These are phyloP conservation scores for Hyposoter didymator DNA, from an alignment of 2,888 invertebrate species.

Conservation along the genomic window DNA sequence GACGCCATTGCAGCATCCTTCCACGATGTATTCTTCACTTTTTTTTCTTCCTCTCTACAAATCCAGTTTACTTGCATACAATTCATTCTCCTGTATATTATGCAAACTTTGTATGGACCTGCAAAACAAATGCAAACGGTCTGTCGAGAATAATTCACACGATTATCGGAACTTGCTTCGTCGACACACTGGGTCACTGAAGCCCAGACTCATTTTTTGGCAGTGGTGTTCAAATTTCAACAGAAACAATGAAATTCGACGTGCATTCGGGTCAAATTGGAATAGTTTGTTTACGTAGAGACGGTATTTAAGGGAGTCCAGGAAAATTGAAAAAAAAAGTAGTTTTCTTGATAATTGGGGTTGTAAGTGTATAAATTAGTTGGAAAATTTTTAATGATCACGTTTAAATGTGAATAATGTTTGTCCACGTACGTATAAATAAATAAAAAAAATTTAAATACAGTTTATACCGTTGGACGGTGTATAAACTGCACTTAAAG, in stretches of 20 bases:
- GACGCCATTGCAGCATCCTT: constrained; percentile 18
- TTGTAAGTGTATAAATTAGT: not conserved
- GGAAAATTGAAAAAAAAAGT: not conserved
- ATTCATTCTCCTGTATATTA: not conserved
- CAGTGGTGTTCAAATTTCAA: no score
- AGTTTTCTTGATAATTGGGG: not conserved
- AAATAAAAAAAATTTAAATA: not conserved
- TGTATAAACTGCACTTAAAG: constrained; percentile 78
- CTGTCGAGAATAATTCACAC: no score
- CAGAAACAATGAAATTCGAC: no score
- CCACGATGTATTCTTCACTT: constrained; percentile 6
- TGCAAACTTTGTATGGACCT: not conserved
- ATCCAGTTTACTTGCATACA: constrained; percentile 23
- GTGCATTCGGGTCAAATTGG: no score
- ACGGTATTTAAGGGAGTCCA: no score
- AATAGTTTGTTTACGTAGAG: no score
- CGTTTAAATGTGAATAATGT: constrained; percentile 1
- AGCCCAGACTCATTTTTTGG: no score
- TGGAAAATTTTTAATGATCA: not conserved
- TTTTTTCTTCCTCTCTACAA: not conserved
- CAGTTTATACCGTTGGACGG: constrained; percentile 61
- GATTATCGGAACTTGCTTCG: no score
- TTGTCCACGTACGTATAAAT: not conserved
- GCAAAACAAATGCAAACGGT: not conserved
- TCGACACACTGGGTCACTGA: no score